Evolutionary conservation across 2,888 invertebrate species (phyloP), one percentile per base, ranked within the genome.

Genomic region (Polydrusus tereticollis): DNA sequence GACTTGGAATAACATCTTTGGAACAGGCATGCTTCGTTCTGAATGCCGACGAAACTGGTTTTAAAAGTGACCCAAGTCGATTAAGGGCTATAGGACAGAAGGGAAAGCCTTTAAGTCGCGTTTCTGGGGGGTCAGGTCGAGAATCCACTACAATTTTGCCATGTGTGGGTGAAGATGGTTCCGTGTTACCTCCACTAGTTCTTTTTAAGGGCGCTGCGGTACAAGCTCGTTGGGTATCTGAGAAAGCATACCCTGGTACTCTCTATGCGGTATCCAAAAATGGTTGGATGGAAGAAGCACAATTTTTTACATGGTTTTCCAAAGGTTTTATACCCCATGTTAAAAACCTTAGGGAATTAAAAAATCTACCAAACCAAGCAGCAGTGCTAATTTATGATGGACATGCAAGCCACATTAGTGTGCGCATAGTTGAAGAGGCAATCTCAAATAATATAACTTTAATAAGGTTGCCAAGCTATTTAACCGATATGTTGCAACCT

Each of bases 231-330:
- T 78, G 77, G 76, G 70, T 65, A 38, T 75, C 77, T 52, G 38
- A 57, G 8, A 64, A 73, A 1, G 70, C 78, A 8, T 78, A 70
- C 73, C 78, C 78, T 41, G 77, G 78, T 20, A 79, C 79, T n/a
- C 26, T 75, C 10, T 78, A 79, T 66, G 55, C 77, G 12, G 77
- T 71, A 4, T 77, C 79, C 20, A 66, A 52, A 21, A 80, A 80
- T 73, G 78, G 78, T 20, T 80, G 79, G 78, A 80, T 80, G 78
- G 77, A 80, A 68, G 77, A 75, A 62, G 68, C 77, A 23, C 75
- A 77, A 52, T 77, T 78, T 74, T 77, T 65, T 45, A 41, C 64
- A 14, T 77, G 77, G 72, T 72, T 75, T 50, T 59, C 36, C 16
- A 38, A 38, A 18, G 55, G 20, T 26, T 76, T 75, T 67, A 57